These are phyloP conservation scores for Hyppa rectilinea DNA, from an alignment of 2,888 invertebrate genomes.

Conservation along the genomic window DNA sequence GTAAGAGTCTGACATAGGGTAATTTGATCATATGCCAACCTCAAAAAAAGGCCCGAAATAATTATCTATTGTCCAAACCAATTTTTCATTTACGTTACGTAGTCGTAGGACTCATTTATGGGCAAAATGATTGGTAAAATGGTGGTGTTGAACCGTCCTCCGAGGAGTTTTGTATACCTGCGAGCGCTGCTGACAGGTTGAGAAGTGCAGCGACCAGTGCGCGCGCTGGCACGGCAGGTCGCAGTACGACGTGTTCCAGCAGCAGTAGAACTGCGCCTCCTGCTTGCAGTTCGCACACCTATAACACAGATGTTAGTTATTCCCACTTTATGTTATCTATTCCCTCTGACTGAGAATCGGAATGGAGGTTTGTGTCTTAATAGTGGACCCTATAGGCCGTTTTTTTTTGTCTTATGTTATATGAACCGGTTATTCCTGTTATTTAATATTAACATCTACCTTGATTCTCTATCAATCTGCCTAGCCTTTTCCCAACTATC, in stretches of 20 bases:
- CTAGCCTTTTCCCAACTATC: no score
- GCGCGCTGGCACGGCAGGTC: slow-evolving; percentile 96
- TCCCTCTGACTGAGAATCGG: no score
- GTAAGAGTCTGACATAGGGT: no score
- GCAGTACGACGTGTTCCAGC: slow-evolving; percentile 99
- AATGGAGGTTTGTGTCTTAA: no score
- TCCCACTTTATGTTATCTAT: no score
- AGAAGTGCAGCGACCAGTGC: slow-evolving; percentile 95
- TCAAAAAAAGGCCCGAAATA: not conserved
- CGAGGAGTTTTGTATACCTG: slow-evolving; percentile 65
- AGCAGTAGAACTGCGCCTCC: slow-evolving; percentile 98
- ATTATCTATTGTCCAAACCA: not conserved
- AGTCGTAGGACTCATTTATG: not conserved
- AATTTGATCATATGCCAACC: no score
- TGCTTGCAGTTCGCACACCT: slow-evolving; percentile 96
- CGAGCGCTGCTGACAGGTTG: slow-evolving; percentile 74
- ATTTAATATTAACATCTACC: not conserved
- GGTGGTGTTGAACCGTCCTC: not conserved
- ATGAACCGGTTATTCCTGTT: not conserved
- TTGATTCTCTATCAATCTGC: no score
- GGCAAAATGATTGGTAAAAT: not conserved
- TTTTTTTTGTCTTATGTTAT: not conserved
- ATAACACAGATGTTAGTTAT: slow-evolving; percentile 4
- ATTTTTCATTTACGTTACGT: not conserved
- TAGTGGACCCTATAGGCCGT: not conserved